Conservation (phyloP, 2,888 invertebrate genomes). For the Pseudanteris insignis region DNA sequence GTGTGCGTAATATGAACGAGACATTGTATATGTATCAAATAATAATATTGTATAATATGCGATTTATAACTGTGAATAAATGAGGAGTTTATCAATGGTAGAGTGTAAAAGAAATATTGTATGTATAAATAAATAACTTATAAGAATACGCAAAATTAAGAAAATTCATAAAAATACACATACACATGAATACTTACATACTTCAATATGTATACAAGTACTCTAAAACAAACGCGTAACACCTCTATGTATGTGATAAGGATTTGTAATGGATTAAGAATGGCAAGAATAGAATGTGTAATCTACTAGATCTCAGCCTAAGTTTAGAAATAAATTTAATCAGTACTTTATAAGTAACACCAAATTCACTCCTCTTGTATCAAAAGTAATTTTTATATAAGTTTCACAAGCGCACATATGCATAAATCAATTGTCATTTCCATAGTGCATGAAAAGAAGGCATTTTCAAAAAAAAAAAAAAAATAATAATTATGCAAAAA, state of each 20-base stretch:
- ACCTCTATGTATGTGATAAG: constrained; percentile 61
- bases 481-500: constrained; percentile 9
- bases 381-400: constrained; percentile 64
- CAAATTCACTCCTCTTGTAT: constrained; percentile 62
- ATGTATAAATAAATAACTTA: constrained; percentile 52
- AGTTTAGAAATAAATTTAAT: constrained; percentile 55
- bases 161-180: no score
- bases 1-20: constrained; percentile 37
- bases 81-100: constrained; percentile 56
- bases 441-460: constrained; percentile 54
- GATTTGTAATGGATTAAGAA: constrained; percentile 60
- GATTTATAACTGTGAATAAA: constrained; percentile 63
- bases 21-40: constrained; percentile 49
- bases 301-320: constrained; percentile 65
- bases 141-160: constrained; percentile 43
- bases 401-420: constrained; percentile 63
- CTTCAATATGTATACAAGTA: constrained; percentile 8
- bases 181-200: constrained; percentile 15
- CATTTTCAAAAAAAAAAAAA: neutral
- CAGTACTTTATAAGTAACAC: constrained; percentile 62
- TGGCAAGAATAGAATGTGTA: constrained; percentile 61
- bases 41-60: constrained; percentile 61
- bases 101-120: constrained; percentile 55
- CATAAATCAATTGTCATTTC: constrained; percentile 56
- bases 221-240: constrained; percentile 23